Percentiles rank a stretch among this genome's conserved stretches.
Evolutionary conservation across 2,888 invertebrate species (phyloP).

Genomic region (Drosophila prostipennis): DNA sequence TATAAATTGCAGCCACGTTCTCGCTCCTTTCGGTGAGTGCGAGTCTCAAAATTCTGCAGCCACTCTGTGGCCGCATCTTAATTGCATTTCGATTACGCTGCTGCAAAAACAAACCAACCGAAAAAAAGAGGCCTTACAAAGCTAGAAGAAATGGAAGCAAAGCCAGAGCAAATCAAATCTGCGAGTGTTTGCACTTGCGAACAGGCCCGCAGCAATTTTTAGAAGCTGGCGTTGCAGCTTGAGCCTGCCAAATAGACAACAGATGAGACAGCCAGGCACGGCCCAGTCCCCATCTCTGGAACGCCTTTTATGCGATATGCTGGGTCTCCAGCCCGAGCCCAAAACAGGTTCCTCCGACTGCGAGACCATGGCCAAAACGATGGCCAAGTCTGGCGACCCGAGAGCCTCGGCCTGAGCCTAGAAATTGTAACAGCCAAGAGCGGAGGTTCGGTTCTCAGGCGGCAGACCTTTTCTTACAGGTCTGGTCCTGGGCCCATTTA

Average conservation of each 20-base stretch:
- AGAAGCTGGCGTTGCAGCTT: conserved; percentile 33
- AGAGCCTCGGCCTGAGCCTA: conserved; percentile 2
- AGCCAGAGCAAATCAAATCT: conserved; percentile 63
- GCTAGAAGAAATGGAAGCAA: conserved; percentile 39
- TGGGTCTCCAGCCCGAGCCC: neutral
- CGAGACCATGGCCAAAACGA: conserved; percentile 14
- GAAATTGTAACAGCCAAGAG: conserved; percentile 46
- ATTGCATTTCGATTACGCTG: conserved; percentile 77
- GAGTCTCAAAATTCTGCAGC: conserved; percentile 38
- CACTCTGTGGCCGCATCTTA: conserved; percentile 60
- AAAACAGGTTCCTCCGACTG: conserved; percentile 15
- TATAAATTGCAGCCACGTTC: conserved; percentile 58
- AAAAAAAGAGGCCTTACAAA: conserved; percentile 11
- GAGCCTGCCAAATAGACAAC: conserved; percentile 66
- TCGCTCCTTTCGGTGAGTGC: conserved; percentile 39
- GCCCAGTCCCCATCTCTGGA: conserved; percentile 59
- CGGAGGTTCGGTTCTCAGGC: conserved; percentile 42
- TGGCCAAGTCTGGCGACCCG: conserved; percentile 18
- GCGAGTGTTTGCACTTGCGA: conserved; percentile 57
- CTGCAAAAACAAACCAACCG: conserved; percentile 26
- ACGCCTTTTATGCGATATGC: conserved; percentile 57
- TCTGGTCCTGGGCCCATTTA: conserved; percentile 68
- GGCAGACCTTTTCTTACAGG: conserved; percentile 29
- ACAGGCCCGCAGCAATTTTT: conserved; percentile 64
- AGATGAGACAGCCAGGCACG: conserved; percentile 73